Conservation (phyloP, 2,113 vertebrate species). For the Falcunculus frontatus region DNA sequence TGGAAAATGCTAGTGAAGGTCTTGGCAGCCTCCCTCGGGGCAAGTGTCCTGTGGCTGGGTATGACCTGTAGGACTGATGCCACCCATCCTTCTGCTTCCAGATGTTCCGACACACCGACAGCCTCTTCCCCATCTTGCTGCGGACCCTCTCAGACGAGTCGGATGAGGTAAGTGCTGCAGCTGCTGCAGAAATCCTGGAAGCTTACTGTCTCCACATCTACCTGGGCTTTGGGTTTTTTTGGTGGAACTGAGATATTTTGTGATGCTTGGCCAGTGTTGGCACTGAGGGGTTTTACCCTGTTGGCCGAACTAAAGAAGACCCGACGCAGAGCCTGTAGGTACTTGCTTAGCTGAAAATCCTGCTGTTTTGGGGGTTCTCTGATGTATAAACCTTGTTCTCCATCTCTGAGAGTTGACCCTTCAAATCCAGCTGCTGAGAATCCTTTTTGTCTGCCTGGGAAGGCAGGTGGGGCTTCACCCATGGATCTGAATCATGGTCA, state of each 20-base stretch:
- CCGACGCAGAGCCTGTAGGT: not conserved
- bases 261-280: not conserved
- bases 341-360: not conserved
- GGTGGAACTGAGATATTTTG: not conserved
- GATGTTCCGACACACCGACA: constrained; percentile 97
- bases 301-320: not conserved
- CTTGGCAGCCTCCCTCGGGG: accelerated
- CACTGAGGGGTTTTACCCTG: not conserved
- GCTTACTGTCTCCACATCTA: not conserved
- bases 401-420: not conserved
- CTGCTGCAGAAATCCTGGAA: not conserved
- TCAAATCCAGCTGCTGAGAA: not conserved
- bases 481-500: accelerated
- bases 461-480: not conserved
- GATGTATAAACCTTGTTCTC: not conserved
- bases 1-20: not conserved
- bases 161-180: constrained; percentile 79
- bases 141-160: constrained; percentile 95
- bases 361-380: accelerated
- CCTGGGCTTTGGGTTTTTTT: not conserved
- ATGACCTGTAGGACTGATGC: not conserved
- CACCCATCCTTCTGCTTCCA: constrained; percentile 16
- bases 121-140: constrained; percentile 92
- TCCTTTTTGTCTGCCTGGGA: not conserved
- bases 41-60: too few species aligned